phyloP scores from a whole-genome alignment of 2,797 vertebrate species.

The Pseudocheirus occidentalis region DNA sequence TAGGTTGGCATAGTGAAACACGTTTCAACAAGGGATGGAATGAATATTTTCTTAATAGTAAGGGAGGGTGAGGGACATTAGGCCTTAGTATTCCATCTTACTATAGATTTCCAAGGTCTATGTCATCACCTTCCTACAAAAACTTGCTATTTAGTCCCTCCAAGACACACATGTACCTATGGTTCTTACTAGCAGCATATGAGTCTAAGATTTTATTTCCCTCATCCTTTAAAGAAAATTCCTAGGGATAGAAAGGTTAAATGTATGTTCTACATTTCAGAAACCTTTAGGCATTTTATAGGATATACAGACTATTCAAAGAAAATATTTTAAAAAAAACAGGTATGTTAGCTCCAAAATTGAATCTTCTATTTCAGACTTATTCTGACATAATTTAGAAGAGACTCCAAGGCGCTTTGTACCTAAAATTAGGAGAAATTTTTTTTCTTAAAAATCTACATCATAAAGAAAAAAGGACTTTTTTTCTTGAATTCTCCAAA shows the following conservation, averaged over 20 bases:
- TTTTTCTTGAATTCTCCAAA: not conserved
- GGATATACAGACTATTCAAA: not conserved
- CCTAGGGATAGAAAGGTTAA: not conserved
- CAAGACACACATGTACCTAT: not conserved
- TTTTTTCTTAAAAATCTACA: not conserved
- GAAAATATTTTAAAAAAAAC: conserved; percentile 22
- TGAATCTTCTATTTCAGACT: not conserved
- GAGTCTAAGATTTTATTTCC: not conserved
- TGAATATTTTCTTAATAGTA: not conserved
- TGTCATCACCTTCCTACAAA: not conserved
- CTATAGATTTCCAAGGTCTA: not conserved
- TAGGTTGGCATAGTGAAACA: not conserved
- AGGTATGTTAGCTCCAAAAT: not conserved
- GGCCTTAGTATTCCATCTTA: not conserved
- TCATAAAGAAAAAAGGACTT: not conserved
- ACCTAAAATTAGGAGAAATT: not conserved
- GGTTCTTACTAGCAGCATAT: not conserved
- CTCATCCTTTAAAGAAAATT: conserved; percentile 2
- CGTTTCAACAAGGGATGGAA: not conserved
- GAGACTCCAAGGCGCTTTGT: not conserved
- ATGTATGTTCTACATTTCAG: not conserved
- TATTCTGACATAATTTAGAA: not conserved
- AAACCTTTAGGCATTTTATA: conserved; percentile 5
- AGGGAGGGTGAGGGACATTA: not conserved
- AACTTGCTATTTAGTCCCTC: not conserved